Evolutionary conservation across 2,797 vertebrate species (phyloP).

Genomic region (Cetoscarus ocellatus): DNA sequence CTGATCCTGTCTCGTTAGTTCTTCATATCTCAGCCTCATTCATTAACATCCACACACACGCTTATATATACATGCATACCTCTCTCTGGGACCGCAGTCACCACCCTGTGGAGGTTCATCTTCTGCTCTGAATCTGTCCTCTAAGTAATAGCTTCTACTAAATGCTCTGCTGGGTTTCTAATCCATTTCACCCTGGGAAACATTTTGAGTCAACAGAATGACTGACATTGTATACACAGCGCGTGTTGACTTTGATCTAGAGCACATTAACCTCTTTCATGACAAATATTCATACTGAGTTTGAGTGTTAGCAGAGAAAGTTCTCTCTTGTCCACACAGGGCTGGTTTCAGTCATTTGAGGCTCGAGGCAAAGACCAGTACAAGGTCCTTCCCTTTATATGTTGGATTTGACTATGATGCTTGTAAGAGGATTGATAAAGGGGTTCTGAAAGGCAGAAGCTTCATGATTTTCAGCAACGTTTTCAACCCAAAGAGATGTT

Average conservation of each 20-base stretch:
- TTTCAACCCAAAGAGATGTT: no score
- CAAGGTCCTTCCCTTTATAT: no score
- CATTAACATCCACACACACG: constrained; percentile 42
- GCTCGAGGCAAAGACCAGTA: no score
- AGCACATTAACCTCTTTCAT: constrained; percentile 61
- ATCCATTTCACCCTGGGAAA: constrained; percentile 79
- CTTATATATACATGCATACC: constrained; percentile 19
- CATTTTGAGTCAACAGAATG: constrained; percentile 78
- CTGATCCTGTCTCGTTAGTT: constrained; percentile 50
- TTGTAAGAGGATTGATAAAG: no score
- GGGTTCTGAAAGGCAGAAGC: no score
- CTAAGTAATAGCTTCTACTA: constrained; percentile 70
- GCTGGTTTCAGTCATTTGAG: no score
- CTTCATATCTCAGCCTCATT: constrained; percentile 56
- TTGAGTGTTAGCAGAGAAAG: no score
- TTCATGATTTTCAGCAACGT: no score
- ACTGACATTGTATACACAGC: constrained; percentile 74
- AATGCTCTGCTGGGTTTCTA: constrained; percentile 67
- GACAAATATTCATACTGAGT: constrained; percentile 21
- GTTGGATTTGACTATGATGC: no score
- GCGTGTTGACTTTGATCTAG: constrained; percentile 71
- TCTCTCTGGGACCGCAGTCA: constrained; percentile 63
- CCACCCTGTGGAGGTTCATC: constrained; percentile 62
- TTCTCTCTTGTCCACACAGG: no score
- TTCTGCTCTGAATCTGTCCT: constrained; percentile 61